These are phyloP conservation scores for Clanis bilineata DNA, from an alignment of 2,888 invertebrate species.

Conservation along the genomic window DNA sequence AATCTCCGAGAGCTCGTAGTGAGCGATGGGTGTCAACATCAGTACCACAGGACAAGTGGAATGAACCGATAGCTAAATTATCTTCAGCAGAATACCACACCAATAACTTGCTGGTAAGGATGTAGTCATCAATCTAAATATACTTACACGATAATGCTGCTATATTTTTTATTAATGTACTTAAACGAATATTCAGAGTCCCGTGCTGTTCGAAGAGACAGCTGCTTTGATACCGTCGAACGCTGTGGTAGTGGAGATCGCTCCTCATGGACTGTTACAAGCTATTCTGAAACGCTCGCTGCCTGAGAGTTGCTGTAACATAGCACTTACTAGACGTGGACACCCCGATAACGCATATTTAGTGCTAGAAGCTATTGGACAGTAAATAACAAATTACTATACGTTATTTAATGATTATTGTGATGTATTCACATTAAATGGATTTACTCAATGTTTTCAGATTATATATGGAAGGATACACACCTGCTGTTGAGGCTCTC, in stretches of 20 bases:
- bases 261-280: slow-evolving; percentile 94
- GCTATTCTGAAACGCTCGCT: slow-evolving; percentile 92
- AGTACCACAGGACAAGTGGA: slow-evolving; percentile 79
- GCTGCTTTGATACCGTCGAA: slow-evolving; percentile 87
- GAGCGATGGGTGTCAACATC: slow-evolving; percentile 92
- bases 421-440: too few relatives aligned
- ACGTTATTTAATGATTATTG: too few relatives aligned
- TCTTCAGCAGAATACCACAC: slow-evolving; percentile 93
- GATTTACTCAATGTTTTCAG: slow-evolving; percentile 60
- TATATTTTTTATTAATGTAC: neutral
- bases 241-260: slow-evolving; percentile 92
- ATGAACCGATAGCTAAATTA: slow-evolving; percentile 54
- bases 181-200: slow-evolving; percentile 52
- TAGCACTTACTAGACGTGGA: slow-evolving; percentile 88
- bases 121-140: neutral
- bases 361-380: slow-evolving; percentile 84
- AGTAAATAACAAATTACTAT: slow-evolving; percentile 68
- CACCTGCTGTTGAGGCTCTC: slow-evolving; percentile 85
- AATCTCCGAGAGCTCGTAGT: slow-evolving; percentile 84
- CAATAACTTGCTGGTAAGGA: slow-evolving; percentile 87
- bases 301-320: slow-evolving; percentile 82
- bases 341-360: slow-evolving; percentile 82
- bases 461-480: slow-evolving; percentile 88
- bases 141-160: neutral
- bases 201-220: slow-evolving; percentile 91